phyloP scores from a whole-genome alignment of 1,140 invertebrate genomes.

The Metopolophium dirhodum region DNA sequence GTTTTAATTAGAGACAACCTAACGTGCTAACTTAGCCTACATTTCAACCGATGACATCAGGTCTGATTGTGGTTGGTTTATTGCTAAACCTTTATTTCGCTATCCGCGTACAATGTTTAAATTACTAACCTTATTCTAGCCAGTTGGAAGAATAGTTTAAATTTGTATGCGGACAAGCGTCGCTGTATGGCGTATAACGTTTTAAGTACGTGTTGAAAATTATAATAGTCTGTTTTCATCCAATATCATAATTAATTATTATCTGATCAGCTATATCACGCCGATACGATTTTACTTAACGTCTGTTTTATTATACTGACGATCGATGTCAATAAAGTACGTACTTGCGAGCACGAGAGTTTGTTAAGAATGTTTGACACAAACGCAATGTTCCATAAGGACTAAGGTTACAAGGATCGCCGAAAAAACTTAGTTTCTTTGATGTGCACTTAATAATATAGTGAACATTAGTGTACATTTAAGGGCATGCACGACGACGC shows the following conservation, averaged over 20 bases:
- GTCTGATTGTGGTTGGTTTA: background rate
- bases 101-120: too few relatives aligned
- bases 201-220: too few relatives aligned
- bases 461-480: background rate
- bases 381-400: background rate
- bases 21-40: background rate
- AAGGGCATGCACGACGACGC: background rate
- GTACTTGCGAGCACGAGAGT: background rate
- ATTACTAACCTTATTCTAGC: too few relatives aligned
- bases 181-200: too few relatives aligned
- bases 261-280: background rate
- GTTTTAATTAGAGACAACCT: background rate
- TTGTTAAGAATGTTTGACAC: background rate
- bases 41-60: background rate
- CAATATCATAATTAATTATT: background rate
- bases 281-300: background rate
- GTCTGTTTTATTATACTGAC: background rate
- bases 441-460: constrained; percentile 35
- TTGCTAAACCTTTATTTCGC: background rate
- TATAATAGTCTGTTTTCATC: background rate
- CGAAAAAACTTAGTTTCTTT: constrained; percentile 7
- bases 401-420: background rate
- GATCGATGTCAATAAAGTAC: background rate
- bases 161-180: too few relatives aligned
- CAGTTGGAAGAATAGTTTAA: too few relatives aligned